Percentiles rank a stretch among this genome's conserved stretches.
phyloP scores from a whole-genome alignment of 2,888 invertebrate genomes.

The Rhamphomyia laevipes region DNA sequence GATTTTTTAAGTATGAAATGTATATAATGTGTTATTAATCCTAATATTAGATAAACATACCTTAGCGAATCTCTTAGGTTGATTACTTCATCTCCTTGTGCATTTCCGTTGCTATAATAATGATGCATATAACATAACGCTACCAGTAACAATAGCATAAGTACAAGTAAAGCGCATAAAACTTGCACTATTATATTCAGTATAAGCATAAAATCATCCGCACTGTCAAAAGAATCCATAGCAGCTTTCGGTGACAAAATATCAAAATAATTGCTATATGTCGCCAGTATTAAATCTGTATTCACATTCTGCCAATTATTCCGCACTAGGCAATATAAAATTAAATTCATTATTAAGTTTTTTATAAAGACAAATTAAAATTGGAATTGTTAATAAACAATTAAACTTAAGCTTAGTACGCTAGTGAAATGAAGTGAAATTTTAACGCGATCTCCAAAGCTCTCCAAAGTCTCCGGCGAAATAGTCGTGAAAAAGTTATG shows the following conservation, averaged over 20 bases:
- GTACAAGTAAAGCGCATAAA: slow-evolving; percentile 48
- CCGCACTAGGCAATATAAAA: too few species aligned
- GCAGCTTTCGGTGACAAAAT: slow-evolving; percentile 58
- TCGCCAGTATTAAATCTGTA: slow-evolving; percentile 41
- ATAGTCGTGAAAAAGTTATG: too few species aligned
- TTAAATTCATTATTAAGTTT: too few species aligned
- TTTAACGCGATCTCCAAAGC: too few species aligned
- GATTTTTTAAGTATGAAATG: too few species aligned
- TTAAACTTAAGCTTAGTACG: too few species aligned
- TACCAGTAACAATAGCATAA: slow-evolving; percentile 48
- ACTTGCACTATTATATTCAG: slow-evolving; percentile 58
- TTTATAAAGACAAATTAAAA: too few species aligned
- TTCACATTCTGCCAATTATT: too few species aligned
- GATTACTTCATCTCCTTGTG: slow-evolving; percentile 55
- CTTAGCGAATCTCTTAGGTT: slow-evolving; percentile 54
- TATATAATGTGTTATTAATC: not conserved
- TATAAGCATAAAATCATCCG: slow-evolving; percentile 35
- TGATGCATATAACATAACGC: slow-evolving; percentile 53
- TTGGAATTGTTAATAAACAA: too few species aligned
- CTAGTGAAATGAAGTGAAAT: too few species aligned
- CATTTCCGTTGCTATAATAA: slow-evolving; percentile 50
- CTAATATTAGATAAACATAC: slow-evolving; percentile 28
- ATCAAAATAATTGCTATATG: slow-evolving; percentile 66
- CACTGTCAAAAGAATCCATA: slow-evolving; percentile 33
- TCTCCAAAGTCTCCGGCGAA: too few species aligned